phyloP scores from a whole-genome alignment of 2,888 invertebrate species.

The Vesta saturnalis region DNA sequence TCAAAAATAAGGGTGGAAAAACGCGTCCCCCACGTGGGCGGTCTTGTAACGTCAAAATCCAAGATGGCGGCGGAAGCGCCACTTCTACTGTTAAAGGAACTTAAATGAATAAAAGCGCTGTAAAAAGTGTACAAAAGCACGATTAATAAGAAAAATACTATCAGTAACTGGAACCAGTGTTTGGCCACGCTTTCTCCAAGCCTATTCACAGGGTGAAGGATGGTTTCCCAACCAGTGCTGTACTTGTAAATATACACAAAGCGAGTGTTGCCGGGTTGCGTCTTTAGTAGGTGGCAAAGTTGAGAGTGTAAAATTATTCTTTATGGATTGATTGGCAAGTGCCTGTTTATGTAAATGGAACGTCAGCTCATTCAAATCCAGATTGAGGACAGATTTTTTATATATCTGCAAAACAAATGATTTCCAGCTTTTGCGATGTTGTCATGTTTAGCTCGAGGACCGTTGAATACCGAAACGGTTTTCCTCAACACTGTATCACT shows the following conservation, averaged over 20 bases:
- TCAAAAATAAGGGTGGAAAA: too few species aligned
- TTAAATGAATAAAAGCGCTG: too few species aligned
- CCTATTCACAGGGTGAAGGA: too few species aligned
- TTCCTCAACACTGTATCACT: too few species aligned
- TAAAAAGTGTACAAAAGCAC: too few species aligned
- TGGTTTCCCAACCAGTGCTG: not conserved
- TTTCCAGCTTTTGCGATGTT: not conserved
- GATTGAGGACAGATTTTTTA: not conserved
- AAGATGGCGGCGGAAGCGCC: too few species aligned
- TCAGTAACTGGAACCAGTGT: not conserved
- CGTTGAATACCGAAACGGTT: too few species aligned
- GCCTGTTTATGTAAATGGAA: not conserved
- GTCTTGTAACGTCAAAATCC: too few species aligned
- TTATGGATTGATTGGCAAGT: not conserved
- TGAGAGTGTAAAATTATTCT: not conserved
- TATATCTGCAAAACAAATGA: not conserved
- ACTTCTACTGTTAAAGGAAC: too few species aligned
- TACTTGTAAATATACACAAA: not conserved
- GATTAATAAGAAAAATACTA: too few species aligned
- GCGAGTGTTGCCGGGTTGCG: not conserved
- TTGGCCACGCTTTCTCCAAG: not conserved
- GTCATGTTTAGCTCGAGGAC: not conserved
- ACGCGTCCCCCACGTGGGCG: too few species aligned
- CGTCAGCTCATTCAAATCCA: not conserved
- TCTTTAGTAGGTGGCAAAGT: too few species aligned